Conservation (phyloP, 2,113 vertebrate species). For the Ailuropoda melanoleuca region DNA sequence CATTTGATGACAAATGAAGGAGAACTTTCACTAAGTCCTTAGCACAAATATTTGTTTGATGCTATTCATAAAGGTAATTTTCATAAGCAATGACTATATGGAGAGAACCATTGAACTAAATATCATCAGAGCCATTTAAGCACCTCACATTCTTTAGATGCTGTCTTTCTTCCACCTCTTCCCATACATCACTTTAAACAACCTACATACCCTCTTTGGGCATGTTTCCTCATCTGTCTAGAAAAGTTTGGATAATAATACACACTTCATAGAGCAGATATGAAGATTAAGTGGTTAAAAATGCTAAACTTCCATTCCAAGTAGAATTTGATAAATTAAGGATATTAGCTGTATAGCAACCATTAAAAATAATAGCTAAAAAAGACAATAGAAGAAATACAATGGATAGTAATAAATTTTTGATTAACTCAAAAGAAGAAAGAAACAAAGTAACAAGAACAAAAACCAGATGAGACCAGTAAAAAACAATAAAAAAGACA, state of each 20-base stretch:
- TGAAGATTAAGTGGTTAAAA: neutral
- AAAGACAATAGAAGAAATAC: neutral
- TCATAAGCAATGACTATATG: neutral
- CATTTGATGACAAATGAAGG: neutral
- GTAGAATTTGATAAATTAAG: neutral
- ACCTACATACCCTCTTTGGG: neutral
- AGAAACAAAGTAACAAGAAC: neutral
- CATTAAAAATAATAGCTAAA: neutral
- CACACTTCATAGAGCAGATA: neutral
- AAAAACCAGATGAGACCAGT: neutral
- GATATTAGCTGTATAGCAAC: neutral
- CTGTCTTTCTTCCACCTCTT: neutral
- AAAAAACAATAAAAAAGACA: neutral
- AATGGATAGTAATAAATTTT: neutral
- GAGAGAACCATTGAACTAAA: neutral
- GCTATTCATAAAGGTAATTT: neutral
- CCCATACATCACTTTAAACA: neutral
- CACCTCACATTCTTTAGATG: neutral
- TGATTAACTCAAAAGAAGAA: neutral
- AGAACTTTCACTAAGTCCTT: neutral
- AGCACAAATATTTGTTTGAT: constrained; percentile 19
- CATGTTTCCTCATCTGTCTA: neutral
- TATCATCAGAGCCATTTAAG: neutral
- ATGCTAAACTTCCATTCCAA: neutral
- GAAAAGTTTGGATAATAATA: constrained; percentile 1